Conservation (phyloP, 2,888 invertebrate species). For the Adela reaumurella region DNA sequence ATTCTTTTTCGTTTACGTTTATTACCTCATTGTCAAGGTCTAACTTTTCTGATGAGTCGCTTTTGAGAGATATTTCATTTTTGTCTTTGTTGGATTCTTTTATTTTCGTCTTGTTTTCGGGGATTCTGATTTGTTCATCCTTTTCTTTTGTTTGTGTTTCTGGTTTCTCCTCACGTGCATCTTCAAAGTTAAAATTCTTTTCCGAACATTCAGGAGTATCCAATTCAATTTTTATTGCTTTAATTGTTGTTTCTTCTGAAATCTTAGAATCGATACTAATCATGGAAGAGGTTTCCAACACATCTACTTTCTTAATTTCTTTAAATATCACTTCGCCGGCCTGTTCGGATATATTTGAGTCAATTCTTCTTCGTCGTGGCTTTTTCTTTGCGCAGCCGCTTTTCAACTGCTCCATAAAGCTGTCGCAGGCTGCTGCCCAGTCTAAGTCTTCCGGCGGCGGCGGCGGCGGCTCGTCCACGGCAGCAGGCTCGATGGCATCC, state of each 20-base stretch:
- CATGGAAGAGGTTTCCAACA: no score
- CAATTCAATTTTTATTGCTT: no score
- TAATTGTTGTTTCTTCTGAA: no score
- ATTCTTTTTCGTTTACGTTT: conserved; percentile 8
- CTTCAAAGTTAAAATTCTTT: no score
- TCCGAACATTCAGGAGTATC: no score
- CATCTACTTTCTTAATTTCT: conserved; percentile 20
- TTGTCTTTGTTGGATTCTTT: conserved; percentile 20
- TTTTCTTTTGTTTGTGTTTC: no score
- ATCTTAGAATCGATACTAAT: no score
- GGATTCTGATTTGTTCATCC: not conserved
- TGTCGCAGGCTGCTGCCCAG: conserved; percentile 74
- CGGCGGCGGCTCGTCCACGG: conserved; percentile 24
- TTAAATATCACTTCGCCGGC: no score
- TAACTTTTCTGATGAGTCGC: not conserved
- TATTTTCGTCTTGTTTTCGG: conserved; percentile 14
- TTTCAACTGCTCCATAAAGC: conserved; percentile 72
- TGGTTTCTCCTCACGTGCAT: no score
- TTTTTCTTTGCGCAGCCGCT: conserved; percentile 57
- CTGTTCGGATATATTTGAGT: no score
- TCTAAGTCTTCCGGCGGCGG: conserved; percentile 28
- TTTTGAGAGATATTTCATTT: conserved; percentile 11
- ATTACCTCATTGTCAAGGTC: conserved; percentile 22
- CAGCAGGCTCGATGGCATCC: conserved; percentile 46
- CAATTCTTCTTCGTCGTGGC: conserved; percentile 45